phyloP scores from a whole-genome alignment of 2,888 invertebrate species.

The Amphipoea lucens region DNA sequence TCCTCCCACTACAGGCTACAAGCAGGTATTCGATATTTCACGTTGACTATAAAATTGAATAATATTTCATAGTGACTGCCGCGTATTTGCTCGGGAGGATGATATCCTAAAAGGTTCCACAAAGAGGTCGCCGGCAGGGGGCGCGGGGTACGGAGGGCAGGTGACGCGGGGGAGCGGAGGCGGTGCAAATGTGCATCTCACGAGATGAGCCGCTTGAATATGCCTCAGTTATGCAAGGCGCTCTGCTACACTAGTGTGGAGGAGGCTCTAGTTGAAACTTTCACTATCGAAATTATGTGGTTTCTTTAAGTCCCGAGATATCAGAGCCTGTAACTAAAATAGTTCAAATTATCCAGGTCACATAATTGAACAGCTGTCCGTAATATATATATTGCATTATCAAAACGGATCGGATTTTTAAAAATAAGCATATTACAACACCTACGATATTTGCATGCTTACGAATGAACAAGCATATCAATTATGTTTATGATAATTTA shows the following conservation, averaged over 20 bases:
- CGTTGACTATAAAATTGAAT: conserved; percentile 58
- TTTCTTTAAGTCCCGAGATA: background rate
- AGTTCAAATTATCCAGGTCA: background rate
- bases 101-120: conserved; percentile 76
- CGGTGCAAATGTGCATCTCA: conserved; percentile 81
- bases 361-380: background rate
- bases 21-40: conserved; percentile 50
- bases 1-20: conserved; percentile 11
- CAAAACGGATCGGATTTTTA: background rate
- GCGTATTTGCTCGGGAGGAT: conserved; percentile 59
- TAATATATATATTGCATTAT: background rate
- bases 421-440: background rate
- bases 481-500: background rate
- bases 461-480: conserved; percentile 11
- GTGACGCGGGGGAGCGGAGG: background rate
- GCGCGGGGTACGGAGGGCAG: conserved; percentile 5
- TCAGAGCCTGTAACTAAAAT: background rate
- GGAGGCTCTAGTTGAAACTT: background rate
- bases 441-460: background rate
- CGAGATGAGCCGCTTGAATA: conserved; percentile 75
- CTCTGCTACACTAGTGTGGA: conserved; percentile 33
- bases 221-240: conserved; percentile 69
- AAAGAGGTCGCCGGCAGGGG: conserved; percentile 71
- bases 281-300: background rate
- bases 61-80: conserved; percentile 60